Percentiles rank a stretch among this genome's conserved stretches.
phyloP scores from a whole-genome alignment of 2,113 vertebrate species.

The Eptatretus burgeri region DNA sequence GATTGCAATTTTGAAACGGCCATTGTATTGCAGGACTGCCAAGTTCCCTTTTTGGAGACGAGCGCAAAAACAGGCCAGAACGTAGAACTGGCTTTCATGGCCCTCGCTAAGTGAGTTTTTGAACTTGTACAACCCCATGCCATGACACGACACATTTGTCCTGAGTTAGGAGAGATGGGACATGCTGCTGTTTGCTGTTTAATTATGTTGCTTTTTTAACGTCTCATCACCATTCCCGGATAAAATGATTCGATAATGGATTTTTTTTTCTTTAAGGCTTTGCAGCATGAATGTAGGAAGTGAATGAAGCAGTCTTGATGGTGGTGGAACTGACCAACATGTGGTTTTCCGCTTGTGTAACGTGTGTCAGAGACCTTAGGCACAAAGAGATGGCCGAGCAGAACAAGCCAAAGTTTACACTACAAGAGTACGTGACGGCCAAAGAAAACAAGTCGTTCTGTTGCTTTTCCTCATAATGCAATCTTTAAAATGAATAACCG shows the following conservation, averaged over 20 bases:
- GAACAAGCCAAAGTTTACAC: constrained; percentile 40
- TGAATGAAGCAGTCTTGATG: no score
- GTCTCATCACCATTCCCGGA: no score
- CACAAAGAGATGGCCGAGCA: constrained; percentile 35
- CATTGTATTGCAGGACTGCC: constrained; percentile 30
- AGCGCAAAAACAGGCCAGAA: constrained; percentile 57
- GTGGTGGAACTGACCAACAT: no score
- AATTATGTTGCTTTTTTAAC: no score
- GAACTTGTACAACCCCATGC: no score
- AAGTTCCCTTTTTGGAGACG: constrained; percentile 78
- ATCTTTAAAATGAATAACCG: neutral
- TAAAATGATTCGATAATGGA: no score
- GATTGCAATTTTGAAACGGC: neutral
- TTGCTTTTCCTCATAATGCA: constrained; percentile 21
- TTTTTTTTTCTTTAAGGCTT: no score
- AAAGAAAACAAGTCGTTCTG: constrained; percentile 36
- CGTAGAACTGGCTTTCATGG: constrained; percentile 54
- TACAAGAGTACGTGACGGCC: constrained; percentile 51
- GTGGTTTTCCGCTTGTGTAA: no score
- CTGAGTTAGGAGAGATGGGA: no score
- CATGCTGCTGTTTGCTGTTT: no score
- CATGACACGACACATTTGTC: no score
- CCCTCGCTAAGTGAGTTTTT: constrained; percentile 52
- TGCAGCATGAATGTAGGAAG: no score
- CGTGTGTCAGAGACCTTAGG: constrained; percentile 34